Evolutionary conservation across 2,797 vertebrate genomes (phyloP), one percentile per base, ranked within the genome.

Genomic region (Poeciliopsis infans): DNA sequence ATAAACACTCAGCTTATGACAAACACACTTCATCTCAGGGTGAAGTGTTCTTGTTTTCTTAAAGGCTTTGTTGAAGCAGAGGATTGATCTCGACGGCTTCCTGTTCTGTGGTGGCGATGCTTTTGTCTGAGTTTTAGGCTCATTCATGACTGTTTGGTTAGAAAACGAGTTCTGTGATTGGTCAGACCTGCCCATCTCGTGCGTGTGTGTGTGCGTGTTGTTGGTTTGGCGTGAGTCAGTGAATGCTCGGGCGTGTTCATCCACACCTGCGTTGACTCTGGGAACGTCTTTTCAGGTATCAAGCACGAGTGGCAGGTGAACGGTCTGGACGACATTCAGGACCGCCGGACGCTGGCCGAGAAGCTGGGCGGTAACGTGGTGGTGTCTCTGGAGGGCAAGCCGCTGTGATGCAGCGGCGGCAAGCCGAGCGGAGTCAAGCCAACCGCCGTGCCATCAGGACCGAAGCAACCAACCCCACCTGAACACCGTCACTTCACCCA

Each of bases 301-400:
- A 98, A 98, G 93, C 97, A 98, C 0, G 97, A 98, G 91, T 96
- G 96, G 96, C 97, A 98, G 94, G 96, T 97, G 86, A 97, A 97
- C n/a, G 96, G 95, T 84, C 92, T 96, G 7, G 97, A 98, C 2
- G 97, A 98, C 81, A 95, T 97, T 84, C 96, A 96, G 93, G 97
- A 98, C 83, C 96, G 96, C 87, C 94, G 93, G 81, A 96, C 95
- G 82, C 94, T 98, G 79, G 97, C 96, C 23, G 96, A 97, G 79
- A 98, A 97, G 89, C 95, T 98, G 0, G 97, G 97, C 0, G 96
- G 96, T 79, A 98, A 96, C 77, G 96, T 97, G 93, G 97, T 99
- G 89, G 96, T 98, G 94, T 98, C 97, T 93, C 96, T 99, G 96
- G 98, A 99, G 96, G 98, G 98, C 87, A 97, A 97, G 94, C 96